phyloP scores from a whole-genome alignment of 2,113 vertebrate genomes.

The Colinus virginianus region DNA sequence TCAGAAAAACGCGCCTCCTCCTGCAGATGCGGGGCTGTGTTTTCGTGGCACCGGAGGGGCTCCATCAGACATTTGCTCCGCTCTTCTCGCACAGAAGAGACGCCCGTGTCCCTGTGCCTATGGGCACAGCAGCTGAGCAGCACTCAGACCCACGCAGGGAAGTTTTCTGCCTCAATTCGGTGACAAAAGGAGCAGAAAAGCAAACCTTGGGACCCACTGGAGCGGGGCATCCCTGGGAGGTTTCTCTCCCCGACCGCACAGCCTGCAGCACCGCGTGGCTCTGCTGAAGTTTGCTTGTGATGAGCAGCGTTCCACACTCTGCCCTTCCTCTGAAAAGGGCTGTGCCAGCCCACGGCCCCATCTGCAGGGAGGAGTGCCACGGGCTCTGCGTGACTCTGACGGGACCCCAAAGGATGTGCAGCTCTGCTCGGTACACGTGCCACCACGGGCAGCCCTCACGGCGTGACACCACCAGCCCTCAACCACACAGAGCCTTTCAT shows the following conservation, averaged over 20 bases:
- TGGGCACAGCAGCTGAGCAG: background rate
- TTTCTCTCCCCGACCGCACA: background rate
- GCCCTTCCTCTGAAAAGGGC: background rate
- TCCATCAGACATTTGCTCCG: fast-evolving
- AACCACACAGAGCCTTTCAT: background rate
- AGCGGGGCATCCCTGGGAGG: background rate
- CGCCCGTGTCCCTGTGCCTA: background rate
- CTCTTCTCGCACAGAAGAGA: background rate
- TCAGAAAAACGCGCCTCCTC: background rate
- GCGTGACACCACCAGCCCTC: background rate
- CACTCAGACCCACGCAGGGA: background rate
- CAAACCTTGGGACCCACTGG: background rate
- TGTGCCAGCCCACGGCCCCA: background rate
- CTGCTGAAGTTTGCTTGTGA: background rate
- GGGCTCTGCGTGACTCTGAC: fast-evolving
- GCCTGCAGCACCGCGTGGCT: background rate
- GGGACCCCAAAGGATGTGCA: fast-evolving
- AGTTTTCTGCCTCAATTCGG: background rate
- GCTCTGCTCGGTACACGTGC: background rate
- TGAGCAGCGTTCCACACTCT: background rate
- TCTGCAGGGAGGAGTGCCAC: background rate
- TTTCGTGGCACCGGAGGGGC: background rate
- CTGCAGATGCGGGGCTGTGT: background rate
- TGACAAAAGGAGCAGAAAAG: background rate
- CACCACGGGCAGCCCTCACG: fast-evolving